These are phyloP conservation scores for Lagopus muta DNA, from an alignment of 2,113 vertebrate species.

Conservation along the genomic window DNA sequence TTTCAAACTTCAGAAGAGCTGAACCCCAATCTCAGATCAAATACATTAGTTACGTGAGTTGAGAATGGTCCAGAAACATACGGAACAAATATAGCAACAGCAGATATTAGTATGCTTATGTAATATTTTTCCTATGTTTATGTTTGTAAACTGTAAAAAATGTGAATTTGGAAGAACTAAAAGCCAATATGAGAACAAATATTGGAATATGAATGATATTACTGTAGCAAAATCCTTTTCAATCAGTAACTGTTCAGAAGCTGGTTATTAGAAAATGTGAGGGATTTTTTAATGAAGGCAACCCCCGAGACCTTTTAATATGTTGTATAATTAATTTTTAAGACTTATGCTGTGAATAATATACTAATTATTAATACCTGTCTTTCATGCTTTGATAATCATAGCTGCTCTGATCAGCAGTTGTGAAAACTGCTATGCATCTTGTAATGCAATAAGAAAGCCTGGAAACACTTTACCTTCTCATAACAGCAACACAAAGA, in stretches of 20 bases:
- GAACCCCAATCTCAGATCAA: slow-evolving; percentile 26
- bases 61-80: slow-evolving; percentile 40
- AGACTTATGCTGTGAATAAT: background rate
- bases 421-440: background rate
- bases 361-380: background rate
- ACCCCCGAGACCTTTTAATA: background rate
- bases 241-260: background rate
- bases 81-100: slow-evolving; percentile 43
- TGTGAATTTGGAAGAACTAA: slow-evolving; percentile 18
- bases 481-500: slow-evolving; percentile 6
- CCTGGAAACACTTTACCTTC: slow-evolving; percentile 4
- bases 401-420: background rate
- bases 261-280: background rate
- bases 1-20: slow-evolving; percentile 50
- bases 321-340: background rate
- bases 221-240: background rate
- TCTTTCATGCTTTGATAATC: background rate
- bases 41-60: slow-evolving; percentile 10
- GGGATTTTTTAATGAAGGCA: background rate
- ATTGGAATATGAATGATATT: background rate
- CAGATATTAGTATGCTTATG: slow-evolving; percentile 32
- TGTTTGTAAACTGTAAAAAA: slow-evolving; percentile 38
- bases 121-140: slow-evolving; percentile 40
- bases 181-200: background rate
- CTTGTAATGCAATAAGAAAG: background rate